A percentile compares a stretch with the other conserved stretches of the same genome.
These are phyloP conservation scores for Drosophila fuyamai DNA, from an alignment of 1,140 invertebrate genomes.

Conservation along the genomic window DNA sequence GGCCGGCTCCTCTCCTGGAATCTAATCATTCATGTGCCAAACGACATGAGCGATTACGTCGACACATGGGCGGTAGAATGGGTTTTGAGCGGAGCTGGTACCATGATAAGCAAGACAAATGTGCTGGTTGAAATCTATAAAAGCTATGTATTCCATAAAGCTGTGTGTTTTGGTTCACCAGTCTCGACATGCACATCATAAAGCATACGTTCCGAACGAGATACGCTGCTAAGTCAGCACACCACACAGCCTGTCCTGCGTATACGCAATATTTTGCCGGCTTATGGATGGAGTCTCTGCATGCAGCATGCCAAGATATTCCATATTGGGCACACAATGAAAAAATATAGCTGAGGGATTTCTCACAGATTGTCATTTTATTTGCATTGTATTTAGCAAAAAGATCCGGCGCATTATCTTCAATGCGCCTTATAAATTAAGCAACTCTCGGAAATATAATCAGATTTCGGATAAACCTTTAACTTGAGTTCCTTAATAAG, in stretches of 20 bases:
- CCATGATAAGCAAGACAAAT: slow-evolving; percentile 78
- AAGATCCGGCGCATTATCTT: no score
- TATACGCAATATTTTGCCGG: slow-evolving; percentile 67
- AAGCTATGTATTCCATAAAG: slow-evolving; percentile 46
- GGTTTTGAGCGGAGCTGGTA: slow-evolving; percentile 4
- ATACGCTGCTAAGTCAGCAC: slow-evolving; percentile 69
- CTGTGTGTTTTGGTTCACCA: slow-evolving; percentile 32
- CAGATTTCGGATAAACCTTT: no score
- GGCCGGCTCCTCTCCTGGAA: slow-evolving; percentile 26
- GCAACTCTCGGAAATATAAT: no score
- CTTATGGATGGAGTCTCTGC: slow-evolving; percentile 41
- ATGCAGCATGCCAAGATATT: slow-evolving; percentile 42
- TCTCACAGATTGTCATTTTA: not conserved
- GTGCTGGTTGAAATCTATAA: slow-evolving; percentile 76
- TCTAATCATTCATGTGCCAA: slow-evolving; percentile 78
- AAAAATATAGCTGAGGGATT: not conserved
- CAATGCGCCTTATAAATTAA: no score
- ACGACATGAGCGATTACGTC: slow-evolving; percentile 78
- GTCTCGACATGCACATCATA: slow-evolving; percentile 63
- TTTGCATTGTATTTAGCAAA: no score
- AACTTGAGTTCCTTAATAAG: no score
- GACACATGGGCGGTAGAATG: slow-evolving; percentile 42
- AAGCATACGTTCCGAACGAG: slow-evolving; percentile 65
- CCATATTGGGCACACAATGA: not conserved
- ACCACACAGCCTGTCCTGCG: slow-evolving; percentile 27